A percentile compares a stretch with the other conserved stretches of the same genome.
These are phyloP conservation scores for Columbina picui DNA, from an alignment of 2,113 vertebrate genomes.

Conservation along the genomic window DNA sequence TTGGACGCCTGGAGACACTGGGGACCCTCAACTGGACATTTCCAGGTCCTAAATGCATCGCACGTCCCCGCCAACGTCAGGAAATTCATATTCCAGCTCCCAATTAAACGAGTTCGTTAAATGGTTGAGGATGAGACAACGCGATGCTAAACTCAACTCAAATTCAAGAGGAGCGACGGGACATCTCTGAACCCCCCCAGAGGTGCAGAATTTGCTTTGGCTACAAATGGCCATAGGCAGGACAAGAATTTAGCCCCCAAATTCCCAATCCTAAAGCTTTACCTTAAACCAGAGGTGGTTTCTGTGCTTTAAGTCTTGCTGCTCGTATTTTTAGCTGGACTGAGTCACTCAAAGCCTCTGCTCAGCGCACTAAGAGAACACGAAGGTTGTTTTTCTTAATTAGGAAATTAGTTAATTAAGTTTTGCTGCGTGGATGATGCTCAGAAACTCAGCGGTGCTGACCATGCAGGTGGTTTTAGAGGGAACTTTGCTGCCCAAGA, in stretches of 20 bases:
- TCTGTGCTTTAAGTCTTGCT: background rate
- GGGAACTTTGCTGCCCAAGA: no score
- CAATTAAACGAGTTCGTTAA: background rate
- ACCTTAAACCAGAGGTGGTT: background rate
- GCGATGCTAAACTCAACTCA: no score
- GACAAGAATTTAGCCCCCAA: background rate
- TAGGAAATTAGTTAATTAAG: background rate
- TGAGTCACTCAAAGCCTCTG: background rate
- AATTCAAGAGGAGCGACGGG: no score
- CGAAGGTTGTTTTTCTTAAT: background rate
- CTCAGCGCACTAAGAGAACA: background rate
- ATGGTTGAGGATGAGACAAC: background rate
- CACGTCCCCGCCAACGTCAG: no score
- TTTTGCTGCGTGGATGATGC: background rate
- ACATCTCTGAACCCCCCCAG: no score
- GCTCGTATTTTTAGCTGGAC: background rate
- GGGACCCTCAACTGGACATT: accelerated
- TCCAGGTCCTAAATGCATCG: background rate
- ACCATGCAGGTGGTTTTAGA: accelerated
- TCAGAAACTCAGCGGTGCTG: background rate
- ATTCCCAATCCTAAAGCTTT: background rate
- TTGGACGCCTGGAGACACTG: accelerated
- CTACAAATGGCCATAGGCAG: no score
- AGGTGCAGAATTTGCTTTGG: background rate
- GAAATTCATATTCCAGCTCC: background rate